Evolutionary conservation across 1,140 invertebrate genomes (phyloP), one percentile per base, ranked within the genome.

Genomic region (Stegodyphus mimosarum): DNA sequence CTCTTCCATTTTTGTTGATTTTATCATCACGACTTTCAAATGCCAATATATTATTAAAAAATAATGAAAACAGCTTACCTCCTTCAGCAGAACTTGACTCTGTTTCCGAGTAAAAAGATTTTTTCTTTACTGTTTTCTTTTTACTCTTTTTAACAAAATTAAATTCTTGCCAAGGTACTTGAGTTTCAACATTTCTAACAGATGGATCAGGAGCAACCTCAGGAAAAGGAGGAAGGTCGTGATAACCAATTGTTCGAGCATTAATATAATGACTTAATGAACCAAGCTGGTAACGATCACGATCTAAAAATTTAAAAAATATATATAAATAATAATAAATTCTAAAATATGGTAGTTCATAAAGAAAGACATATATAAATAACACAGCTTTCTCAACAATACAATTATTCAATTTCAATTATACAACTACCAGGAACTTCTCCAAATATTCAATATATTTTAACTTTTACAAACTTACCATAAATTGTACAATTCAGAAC

Each of bases 221-320:
- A 0, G 98, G 97, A 89, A 98, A 98, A 6, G 93, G 90, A 6
- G 98, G 97, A 72, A 99, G 91, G 81, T 97, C 94, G 78, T 95
- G 93, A 90, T 99, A 99, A 7, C 97, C 97, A 63, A 90, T 92
- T 2, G 97, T 95, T 74, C 94, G 92, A 88, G 93, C 93, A 88
- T 98, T 97, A 50, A 99, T 92, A 89, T 98, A 96, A 91, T 99
- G 98, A 0, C 98, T 99, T 49, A 99, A 91, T 7, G 97, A 97
- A 0, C 98, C 98, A 85, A 99, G 91, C 89, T 99, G 98, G 90
- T 95, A 98, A 86, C 95, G 93, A 88, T 96, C 95, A 15, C 94
- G 92, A 87, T 96, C 96, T 94, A 90, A 48, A 60, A 60, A 60
- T 10, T 9, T 2, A 9, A 60, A 9, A 60, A 60, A 10, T 5